phyloP scores from a whole-genome alignment of 2,113 vertebrate species.

The Nansenia antarctica region DNA sequence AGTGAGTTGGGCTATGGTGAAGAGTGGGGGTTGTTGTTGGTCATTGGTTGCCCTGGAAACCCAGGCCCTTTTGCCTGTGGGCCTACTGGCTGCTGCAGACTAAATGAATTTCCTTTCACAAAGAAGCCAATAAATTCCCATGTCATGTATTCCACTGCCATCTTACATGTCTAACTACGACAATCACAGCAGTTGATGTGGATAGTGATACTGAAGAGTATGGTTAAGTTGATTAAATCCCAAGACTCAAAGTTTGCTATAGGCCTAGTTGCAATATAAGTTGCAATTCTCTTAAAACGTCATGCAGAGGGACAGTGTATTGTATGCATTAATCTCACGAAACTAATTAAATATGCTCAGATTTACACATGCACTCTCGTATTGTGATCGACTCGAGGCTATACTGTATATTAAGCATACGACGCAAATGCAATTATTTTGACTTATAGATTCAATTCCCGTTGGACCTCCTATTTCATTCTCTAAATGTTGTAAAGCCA shows the following conservation, averaged over 20 bases:
- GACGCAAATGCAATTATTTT: neutral
- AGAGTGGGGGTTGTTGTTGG: slow-evolving; percentile 36
- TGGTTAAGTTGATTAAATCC: too few species aligned
- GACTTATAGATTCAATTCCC: neutral
- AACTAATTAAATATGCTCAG: too few species aligned
- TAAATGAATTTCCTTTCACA: slow-evolving; percentile 30
- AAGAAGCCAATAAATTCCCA: slow-evolving; percentile 31
- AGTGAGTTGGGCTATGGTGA: slow-evolving; percentile 3
- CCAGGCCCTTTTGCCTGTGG: slow-evolving; percentile 29
- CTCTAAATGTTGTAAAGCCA: neutral
- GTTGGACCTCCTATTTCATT: neutral
- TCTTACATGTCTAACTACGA: neutral
- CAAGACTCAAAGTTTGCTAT: too few species aligned
- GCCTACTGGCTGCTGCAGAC: slow-evolving; percentile 3
- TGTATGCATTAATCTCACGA: too few species aligned
- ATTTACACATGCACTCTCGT: neutral
- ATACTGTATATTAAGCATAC: neutral
- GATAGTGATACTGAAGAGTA: neutral
- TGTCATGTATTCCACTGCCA: neutral
- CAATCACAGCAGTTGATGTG: too few species aligned
- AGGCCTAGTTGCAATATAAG: too few species aligned
- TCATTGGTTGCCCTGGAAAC: slow-evolving; percentile 63
- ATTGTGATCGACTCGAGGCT: too few species aligned
- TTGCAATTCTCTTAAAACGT: too few species aligned
- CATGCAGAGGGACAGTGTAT: too few species aligned